phyloP scores from a whole-genome alignment of 2,888 invertebrate species.

The Macrophya annulata region DNA sequence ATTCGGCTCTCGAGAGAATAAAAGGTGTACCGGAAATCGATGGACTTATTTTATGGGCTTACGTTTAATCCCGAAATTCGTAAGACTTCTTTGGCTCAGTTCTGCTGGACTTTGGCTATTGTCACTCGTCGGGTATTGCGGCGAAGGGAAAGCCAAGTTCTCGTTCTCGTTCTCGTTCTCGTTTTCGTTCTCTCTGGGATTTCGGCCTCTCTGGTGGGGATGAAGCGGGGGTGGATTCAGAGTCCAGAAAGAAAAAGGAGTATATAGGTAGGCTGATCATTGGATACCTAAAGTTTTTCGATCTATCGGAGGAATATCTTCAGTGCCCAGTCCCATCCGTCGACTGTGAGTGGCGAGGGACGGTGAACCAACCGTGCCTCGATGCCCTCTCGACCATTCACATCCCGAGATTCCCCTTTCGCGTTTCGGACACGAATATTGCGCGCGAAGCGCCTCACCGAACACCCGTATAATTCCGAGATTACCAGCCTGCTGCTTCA shows the following conservation, averaged over 20 bases:
- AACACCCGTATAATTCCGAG: slow-evolving; percentile 50
- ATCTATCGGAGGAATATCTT: slow-evolving; percentile 44
- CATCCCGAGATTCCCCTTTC: slow-evolving; percentile 18
- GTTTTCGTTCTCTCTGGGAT: background rate
- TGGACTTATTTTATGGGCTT: slow-evolving; percentile 52
- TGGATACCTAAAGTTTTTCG: slow-evolving; percentile 48
- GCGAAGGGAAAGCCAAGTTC: slow-evolving; percentile 1
- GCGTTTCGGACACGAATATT: slow-evolving; percentile 38
- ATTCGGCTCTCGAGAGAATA: slow-evolving; percentile 28
- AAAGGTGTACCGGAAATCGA: slow-evolving; percentile 50
- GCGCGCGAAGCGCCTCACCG: slow-evolving; percentile 41
- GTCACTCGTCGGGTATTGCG: slow-evolving; percentile 34
- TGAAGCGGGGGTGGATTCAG: background rate
- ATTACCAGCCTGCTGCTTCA: slow-evolving; percentile 6
- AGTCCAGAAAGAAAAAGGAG: background rate
- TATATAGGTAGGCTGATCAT: slow-evolving; percentile 5
- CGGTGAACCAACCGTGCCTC: slow-evolving; percentile 1
- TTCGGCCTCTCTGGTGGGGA: background rate
- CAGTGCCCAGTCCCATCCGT: slow-evolving; percentile 18
- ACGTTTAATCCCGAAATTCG: slow-evolving; percentile 47
- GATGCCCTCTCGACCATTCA: slow-evolving; percentile 13
- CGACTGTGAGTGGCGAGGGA: slow-evolving; percentile 9
- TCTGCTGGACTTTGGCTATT: slow-evolving; percentile 40
- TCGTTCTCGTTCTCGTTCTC: background rate
- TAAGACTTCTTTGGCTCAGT: slow-evolving; percentile 15